Evolutionary conservation across 1,140 invertebrate species (phyloP).

Genomic region (Pygmarrhopalites habei): DNA sequence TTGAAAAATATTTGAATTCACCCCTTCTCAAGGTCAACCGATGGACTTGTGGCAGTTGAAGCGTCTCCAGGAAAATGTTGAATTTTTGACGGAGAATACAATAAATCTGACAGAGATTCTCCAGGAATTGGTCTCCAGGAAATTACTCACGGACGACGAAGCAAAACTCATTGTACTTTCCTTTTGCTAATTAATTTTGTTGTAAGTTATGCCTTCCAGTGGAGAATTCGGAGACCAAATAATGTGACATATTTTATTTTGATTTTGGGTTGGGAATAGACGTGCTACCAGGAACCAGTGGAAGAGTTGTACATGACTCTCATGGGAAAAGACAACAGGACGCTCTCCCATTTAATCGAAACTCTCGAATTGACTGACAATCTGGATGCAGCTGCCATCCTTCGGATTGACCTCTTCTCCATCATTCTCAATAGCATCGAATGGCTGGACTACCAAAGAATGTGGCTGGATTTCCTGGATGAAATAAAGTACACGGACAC

Average conservation of each 20-base stretch:
- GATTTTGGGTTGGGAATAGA: background rate
- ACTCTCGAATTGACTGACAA: background rate
- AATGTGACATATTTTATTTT: background rate
- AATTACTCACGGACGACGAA: background rate
- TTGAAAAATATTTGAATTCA: too few relatives aligned
- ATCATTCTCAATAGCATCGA: background rate
- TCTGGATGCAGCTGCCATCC: conserved; percentile 5
- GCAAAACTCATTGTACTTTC: background rate
- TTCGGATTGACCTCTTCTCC: background rate
- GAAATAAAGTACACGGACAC: background rate
- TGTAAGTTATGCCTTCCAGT: too few relatives aligned
- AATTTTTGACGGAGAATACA: conserved; percentile 14
- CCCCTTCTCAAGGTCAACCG: conserved; percentile 9
- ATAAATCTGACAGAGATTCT: background rate
- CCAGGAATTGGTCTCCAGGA: background rate
- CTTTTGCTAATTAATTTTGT: background rate
- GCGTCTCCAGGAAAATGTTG: background rate
- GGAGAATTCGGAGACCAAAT: too few relatives aligned
- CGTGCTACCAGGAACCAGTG: conserved; percentile 3
- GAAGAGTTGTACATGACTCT: conserved; percentile 12
- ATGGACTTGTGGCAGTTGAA: background rate
- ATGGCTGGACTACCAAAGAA: background rate
- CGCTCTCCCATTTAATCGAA: background rate
- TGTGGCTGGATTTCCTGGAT: conserved; percentile 4
- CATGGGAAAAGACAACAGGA: background rate